Evolutionary conservation across 2,888 invertebrate genomes (phyloP).

Genomic region (Cheilosia vernalis): DNA sequence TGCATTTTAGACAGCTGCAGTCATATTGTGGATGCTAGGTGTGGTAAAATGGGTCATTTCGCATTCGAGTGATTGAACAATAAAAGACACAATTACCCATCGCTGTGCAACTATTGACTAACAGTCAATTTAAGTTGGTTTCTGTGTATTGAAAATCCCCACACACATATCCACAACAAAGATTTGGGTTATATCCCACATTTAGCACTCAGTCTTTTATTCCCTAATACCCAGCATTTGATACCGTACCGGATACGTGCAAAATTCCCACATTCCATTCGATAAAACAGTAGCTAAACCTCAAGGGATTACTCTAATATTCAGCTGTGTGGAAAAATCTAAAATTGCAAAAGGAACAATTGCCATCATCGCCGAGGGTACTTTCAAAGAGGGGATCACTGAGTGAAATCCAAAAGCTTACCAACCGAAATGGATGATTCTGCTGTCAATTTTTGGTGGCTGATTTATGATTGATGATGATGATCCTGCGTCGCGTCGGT

Average conservation of each 20-base stretch:
- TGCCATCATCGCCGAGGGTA: conserved; percentile 28
- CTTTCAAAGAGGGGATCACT: conserved; percentile 49
- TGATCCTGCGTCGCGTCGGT: conserved; percentile 30
- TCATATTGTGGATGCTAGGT: not conserved
- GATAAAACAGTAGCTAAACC: conserved; percentile 53
- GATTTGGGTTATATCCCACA: conserved; percentile 27
- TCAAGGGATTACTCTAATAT: conserved; percentile 56
- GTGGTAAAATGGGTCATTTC: not conserved
- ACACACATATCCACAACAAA: not conserved
- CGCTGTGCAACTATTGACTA: not conserved
- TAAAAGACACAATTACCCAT: conserved; percentile 26
- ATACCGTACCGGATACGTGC: conserved; percentile 36
- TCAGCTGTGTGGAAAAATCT: conserved; percentile 64
- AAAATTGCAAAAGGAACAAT: conserved; percentile 64
- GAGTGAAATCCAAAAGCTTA: conserved; percentile 62
- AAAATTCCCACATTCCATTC: conserved; percentile 47
- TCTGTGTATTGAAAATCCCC: not conserved
- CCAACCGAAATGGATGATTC: conserved; percentile 69
- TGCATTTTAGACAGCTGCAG: not conserved
- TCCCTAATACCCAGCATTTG: conserved; percentile 30
- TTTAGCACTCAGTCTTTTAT: conserved; percentile 27
- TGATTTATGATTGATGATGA: conserved; percentile 75
- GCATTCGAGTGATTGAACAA: not conserved
- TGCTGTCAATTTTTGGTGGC: conserved; percentile 72
- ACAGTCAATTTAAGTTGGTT: conserved; percentile 41